These are phyloP conservation scores for Ophion obscuratus DNA, from an alignment of 2,888 invertebrate genomes.

Conservation along the genomic window DNA sequence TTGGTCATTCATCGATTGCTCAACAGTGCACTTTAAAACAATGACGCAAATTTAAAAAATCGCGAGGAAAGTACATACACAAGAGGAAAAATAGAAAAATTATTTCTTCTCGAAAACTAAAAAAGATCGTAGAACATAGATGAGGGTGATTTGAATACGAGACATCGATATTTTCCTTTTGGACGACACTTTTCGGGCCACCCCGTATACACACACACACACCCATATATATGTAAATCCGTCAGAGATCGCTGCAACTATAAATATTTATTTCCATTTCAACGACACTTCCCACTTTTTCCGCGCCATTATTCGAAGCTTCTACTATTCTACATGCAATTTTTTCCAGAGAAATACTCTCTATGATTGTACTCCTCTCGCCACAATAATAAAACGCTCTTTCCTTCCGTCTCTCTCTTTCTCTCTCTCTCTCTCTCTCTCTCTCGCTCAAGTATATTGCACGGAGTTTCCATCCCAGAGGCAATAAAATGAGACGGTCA, in stretches of 20 bases:
- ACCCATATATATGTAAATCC: background rate
- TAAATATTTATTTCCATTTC: slow-evolving; percentile 54
- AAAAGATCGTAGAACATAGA: too few species aligned
- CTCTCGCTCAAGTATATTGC: slow-evolving; percentile 25
- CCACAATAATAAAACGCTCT: slow-evolving; percentile 55
- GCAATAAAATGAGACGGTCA: slow-evolving; percentile 30
- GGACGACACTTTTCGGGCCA: background rate
- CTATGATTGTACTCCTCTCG: slow-evolving; percentile 27
- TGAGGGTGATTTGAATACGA: background rate
- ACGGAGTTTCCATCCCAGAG: background rate
- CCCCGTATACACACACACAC: background rate
- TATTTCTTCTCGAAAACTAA: too few species aligned
- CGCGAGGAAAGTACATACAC: too few species aligned
- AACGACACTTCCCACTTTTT: slow-evolving; percentile 13
- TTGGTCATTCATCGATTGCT: too few species aligned
- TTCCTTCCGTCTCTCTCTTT: background rate
- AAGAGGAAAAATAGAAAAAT: too few species aligned
- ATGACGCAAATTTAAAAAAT: too few species aligned
- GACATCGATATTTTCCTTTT: slow-evolving; percentile 23
- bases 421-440: background rate
- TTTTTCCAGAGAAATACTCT: slow-evolving; percentile 31
- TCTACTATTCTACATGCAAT: slow-evolving; percentile 35
- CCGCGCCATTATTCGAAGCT: slow-evolving; percentile 16
- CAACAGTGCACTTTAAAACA: too few species aligned
- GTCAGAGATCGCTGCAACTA: slow-evolving; percentile 16